Evolutionary conservation across 1,140 invertebrate genomes (phyloP).

Genomic region (Anastatus disparis): DNA sequence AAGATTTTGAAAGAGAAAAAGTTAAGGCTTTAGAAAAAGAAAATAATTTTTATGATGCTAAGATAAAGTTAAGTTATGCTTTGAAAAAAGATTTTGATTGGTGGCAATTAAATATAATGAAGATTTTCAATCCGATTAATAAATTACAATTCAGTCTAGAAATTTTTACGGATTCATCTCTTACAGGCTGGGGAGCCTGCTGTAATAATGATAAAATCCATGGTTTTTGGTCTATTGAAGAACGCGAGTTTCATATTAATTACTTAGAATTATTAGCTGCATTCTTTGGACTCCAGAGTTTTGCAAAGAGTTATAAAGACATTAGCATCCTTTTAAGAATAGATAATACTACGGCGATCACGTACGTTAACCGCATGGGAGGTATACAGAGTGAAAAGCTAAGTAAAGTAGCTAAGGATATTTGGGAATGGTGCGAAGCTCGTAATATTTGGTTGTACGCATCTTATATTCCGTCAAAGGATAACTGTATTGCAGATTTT

Average conservation of each 20-base stretch:
- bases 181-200: slow-evolving; percentile 37
- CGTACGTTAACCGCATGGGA: slow-evolving; percentile 40
- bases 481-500: slow-evolving; percentile 35
- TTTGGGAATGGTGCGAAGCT: slow-evolving; percentile 40
- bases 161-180: slow-evolving; percentile 43
- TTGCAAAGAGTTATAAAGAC: slow-evolving; percentile 35
- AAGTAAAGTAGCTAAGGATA: slow-evolving; percentile 19
- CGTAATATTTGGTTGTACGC: slow-evolving; percentile 40
- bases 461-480: too few species aligned
- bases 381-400: too few species aligned
- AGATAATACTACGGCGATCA: slow-evolving; percentile 44
- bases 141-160: slow-evolving; percentile 14
- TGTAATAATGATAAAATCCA: too few species aligned
- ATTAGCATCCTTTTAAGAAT: slow-evolving; percentile 49
- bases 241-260: too few species aligned
- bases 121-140: slow-evolving; percentile 37
- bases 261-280: slow-evolving; percentile 35
- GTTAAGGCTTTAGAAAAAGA: slow-evolving; percentile 17
- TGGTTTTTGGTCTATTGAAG: too few species aligned
- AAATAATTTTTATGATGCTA: too few species aligned
- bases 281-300: slow-evolving; percentile 41
- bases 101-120: slow-evolving; percentile 46
- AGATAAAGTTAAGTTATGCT: too few species aligned
- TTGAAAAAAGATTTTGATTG: slow-evolving; percentile 45
- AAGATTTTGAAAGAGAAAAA: slow-evolving; percentile 45